Evolutionary conservation across 2,888 invertebrate genomes (phyloP).

Genomic region (Spodoptera picta): DNA sequence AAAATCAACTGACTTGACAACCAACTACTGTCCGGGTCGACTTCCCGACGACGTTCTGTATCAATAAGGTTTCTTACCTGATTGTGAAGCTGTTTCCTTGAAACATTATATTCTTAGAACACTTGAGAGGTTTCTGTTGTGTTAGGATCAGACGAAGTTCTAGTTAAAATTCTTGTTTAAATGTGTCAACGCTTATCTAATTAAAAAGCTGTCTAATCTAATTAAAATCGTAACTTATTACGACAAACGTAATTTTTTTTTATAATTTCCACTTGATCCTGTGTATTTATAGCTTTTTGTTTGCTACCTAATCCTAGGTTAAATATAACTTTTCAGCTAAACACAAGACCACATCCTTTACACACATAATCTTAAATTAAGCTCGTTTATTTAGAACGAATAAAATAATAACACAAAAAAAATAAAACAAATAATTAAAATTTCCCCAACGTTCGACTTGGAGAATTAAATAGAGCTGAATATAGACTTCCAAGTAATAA

Average conservation of each 20-base stretch:
- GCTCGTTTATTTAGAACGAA: constrained; percentile 21
- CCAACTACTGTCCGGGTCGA: constrained; percentile 51
- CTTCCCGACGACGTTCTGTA: constrained; percentile 33
- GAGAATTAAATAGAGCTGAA: constrained; percentile 69
- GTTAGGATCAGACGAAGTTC: no score
- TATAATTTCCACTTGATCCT: no score
- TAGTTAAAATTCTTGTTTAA: no score
- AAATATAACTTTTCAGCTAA: no score
- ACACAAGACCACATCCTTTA: no score
- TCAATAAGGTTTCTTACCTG: constrained; percentile 44
- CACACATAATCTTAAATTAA: no score
- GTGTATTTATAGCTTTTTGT: no score
- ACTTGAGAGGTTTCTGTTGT: constrained; percentile 14
- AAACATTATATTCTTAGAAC: constrained; percentile 2
- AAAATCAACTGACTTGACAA: constrained; percentile 68
- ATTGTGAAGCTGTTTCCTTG: constrained; percentile 19
- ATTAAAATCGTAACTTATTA: no score
- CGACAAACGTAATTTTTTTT: no score
- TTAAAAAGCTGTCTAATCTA: no score
- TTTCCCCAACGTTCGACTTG: constrained; percentile 44
- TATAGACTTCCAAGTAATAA: constrained; percentile 74
- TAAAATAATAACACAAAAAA: constrained; percentile 25
- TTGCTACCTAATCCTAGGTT: no score
- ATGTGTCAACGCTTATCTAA: no score
- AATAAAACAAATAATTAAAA: constrained; percentile 45